A percentile compares a stretch with the other conserved stretches of the same genome.
phyloP scores from a whole-genome alignment of 2,113 vertebrate species.

The Corythornis vintsioides region DNA sequence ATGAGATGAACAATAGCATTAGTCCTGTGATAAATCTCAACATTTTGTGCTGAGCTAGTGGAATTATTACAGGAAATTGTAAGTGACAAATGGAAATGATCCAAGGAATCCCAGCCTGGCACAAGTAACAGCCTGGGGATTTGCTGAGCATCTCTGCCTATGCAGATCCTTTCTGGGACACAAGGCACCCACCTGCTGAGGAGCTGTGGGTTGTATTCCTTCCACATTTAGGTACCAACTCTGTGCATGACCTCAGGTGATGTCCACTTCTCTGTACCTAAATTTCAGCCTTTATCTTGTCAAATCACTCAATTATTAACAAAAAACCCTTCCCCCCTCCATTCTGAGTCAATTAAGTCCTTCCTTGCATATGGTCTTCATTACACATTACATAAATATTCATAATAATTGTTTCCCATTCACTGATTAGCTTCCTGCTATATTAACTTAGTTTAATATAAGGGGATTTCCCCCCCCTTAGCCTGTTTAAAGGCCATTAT shows the following conservation, averaged over 20 bases:
- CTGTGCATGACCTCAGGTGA: neutral
- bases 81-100: neutral
- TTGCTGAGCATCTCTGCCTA: neutral
- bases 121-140: neutral
- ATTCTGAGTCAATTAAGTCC: fast-evolving
- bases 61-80: neutral
- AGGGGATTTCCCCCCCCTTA: too few relatives aligned
- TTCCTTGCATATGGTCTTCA: neutral
- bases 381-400: neutral
- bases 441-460: neutral
- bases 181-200: neutral
- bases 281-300: neutral
- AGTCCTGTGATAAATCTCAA: neutral
- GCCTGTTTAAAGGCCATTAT: neutral
- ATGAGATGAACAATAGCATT: neutral
- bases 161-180: neutral
- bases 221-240: neutral
- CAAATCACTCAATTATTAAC: neutral
- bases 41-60: slow-evolving; percentile 15
- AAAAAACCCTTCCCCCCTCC: neutral
- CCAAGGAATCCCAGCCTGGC: neutral
- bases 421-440: neutral
- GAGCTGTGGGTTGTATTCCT: neutral
- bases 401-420: neutral
- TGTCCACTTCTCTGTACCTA: neutral